Percentiles rank a stretch among this genome's conserved stretches.
These are phyloP conservation scores for Trilocha varians DNA, from an alignment of 2,888 invertebrate species.

Conservation along the genomic window DNA sequence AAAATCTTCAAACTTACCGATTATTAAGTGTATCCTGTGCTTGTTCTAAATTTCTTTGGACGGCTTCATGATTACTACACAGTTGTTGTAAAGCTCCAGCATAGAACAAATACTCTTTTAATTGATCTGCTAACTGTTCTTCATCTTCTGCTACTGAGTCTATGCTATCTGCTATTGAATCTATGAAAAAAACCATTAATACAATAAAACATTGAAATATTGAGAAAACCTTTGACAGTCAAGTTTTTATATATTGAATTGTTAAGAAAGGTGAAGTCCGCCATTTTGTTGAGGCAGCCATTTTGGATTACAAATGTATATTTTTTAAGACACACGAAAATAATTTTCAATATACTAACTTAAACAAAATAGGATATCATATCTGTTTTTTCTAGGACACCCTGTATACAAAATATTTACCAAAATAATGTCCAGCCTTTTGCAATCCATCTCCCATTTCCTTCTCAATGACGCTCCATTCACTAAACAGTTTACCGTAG, in stretches of 20 bases:
- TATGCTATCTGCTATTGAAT: slow-evolving; percentile 81
- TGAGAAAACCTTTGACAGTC: too few relatives aligned
- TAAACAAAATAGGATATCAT: too few relatives aligned
- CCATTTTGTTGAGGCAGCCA: too few relatives aligned
- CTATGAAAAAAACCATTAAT: too few relatives aligned
- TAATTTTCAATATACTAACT: too few relatives aligned
- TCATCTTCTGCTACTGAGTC: slow-evolving; percentile 86
- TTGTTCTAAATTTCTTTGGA: slow-evolving; percentile 81
- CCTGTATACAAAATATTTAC: slow-evolving; percentile 24
- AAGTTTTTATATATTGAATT: background rate
- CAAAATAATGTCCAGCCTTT: slow-evolving; percentile 77
- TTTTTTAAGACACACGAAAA: too few relatives aligned
- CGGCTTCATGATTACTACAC: slow-evolving; percentile 80
- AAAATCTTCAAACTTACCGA: too few relatives aligned
- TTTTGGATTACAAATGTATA: too few relatives aligned
- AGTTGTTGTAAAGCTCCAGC: slow-evolving; percentile 82
- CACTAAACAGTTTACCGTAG: slow-evolving; percentile 86
- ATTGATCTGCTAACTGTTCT: slow-evolving; percentile 85
- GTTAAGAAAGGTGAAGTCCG: too few relatives aligned
- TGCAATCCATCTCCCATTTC: slow-evolving; percentile 87
- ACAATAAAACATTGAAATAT: too few relatives aligned
- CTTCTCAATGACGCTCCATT: slow-evolving; percentile 88
- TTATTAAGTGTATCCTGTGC: slow-evolving; percentile 77
- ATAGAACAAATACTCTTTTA: slow-evolving; percentile 87
- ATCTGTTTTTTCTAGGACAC: background rate